Conservation (phyloP, 64 coral and sea anemone species). For the Stichodactyla helianthus region DNA sequence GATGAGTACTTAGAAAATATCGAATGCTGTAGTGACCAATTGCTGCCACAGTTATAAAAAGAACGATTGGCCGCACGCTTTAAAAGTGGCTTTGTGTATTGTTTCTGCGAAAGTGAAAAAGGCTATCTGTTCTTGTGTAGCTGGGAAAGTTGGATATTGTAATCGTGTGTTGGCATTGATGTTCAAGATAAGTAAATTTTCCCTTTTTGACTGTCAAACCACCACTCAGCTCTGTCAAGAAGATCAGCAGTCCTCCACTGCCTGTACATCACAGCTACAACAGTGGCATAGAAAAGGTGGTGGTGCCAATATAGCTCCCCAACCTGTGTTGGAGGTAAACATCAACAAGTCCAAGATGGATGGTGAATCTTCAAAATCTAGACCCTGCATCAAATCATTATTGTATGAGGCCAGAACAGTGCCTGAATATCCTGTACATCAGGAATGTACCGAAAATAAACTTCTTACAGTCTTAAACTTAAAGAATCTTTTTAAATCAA, state of each 20-base stretch:
- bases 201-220: constrained; percentile 29
- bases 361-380: constrained; percentile 2
- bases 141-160: constrained; percentile 7
- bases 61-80: constrained; percentile 13
- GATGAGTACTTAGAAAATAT: constrained; percentile 42
- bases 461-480: no score
- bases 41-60: constrained; percentile 28
- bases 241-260: neutral
- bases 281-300: constrained; percentile 38
- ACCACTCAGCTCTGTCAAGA: constrained; percentile 27
- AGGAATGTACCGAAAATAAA: no score
- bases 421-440: neutral
- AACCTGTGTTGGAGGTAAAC: constrained; percentile 43
- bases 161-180: constrained; percentile 16
- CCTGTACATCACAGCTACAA: constrained; percentile 29
- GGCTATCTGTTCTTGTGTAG: constrained; percentile 23
- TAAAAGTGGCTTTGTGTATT: constrained; percentile 24
- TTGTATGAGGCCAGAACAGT: constrained; percentile 25
- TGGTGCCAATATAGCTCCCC: constrained; percentile 20
- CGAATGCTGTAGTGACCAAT: constrained; percentile 6
- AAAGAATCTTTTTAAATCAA: no score
- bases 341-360: constrained; percentile 43
- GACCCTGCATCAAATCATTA: constrained; percentile 11
- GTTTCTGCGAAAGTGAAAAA: constrained; percentile 34
- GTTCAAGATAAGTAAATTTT: constrained; percentile 44